A percentile compares a stretch with the other conserved stretches of the same genome.
Evolutionary conservation across 1,140 invertebrate genomes (phyloP).

Genomic region (Diorhabda elongata): DNA sequence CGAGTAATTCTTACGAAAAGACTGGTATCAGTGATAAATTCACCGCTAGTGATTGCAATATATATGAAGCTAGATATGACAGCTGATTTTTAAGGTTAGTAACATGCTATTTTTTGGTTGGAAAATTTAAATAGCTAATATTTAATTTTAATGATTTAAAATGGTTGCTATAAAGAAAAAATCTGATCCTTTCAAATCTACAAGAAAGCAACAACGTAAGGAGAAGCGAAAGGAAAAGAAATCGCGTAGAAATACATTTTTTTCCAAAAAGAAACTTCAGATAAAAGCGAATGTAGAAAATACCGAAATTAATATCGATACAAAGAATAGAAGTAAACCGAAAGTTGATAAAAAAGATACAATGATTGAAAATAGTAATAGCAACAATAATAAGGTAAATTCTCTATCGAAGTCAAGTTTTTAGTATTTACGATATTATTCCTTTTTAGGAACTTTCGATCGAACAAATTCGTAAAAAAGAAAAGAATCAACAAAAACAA

Average conservation of each 20-base stretch:
- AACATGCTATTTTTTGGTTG: no score
- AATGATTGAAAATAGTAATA: no score
- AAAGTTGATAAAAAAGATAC: background rate
- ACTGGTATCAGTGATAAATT: no score
- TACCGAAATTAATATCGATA: constrained; percentile 21
- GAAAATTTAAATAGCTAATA: no score
- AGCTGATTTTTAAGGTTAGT: no score
- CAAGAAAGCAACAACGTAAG: constrained; percentile 60
- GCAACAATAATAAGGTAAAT: no score
- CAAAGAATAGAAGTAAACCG: constrained; percentile 15
- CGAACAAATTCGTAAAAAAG: constrained; percentile 43
- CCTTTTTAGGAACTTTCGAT: constrained; percentile 27
- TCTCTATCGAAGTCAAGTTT: no score
- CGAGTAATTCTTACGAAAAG: no score
- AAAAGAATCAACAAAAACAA: constrained; percentile 49
- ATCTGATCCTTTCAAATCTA: constrained; percentile 18
- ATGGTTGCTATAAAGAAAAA: no score
- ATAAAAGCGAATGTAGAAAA: constrained; percentile 31
- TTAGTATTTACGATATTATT: background rate
- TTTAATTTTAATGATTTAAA: no score
- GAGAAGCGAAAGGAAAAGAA: constrained; percentile 56
- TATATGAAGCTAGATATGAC: no score
- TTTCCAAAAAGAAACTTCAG: constrained; percentile 41
- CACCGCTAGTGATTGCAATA: no score
- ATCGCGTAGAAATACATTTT: constrained; percentile 49